These are phyloP conservation scores for Alosa alosa DNA, from an alignment of 2,113 vertebrate species.

Conservation along the genomic window DNA sequence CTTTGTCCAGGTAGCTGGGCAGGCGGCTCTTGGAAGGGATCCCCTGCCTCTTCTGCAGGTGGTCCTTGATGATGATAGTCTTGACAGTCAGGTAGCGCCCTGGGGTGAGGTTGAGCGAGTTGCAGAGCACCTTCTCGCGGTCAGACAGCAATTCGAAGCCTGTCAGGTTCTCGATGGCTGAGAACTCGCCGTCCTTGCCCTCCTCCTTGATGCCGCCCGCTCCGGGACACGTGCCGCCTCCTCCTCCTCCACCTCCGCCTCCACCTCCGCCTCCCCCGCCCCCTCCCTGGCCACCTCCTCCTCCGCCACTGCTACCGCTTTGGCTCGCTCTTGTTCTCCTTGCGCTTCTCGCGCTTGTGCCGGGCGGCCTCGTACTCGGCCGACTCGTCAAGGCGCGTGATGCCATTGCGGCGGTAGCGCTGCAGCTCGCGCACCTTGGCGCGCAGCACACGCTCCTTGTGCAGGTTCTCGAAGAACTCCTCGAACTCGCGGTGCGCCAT, in stretches of 20 bases:
- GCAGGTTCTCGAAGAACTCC: constrained; percentile 94
- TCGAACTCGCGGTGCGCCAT: constrained; percentile 94
- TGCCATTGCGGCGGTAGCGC: constrained; percentile 91
- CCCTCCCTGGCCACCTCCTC: constrained; percentile 47
- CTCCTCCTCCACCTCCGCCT: constrained; percentile 54
- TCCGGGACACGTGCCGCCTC: constrained; percentile 16
- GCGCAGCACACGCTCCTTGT: constrained; percentile 88
- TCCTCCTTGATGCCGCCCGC: constrained; percentile 78
- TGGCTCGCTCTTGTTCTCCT: constrained; percentile 88
- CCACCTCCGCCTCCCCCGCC: constrained; percentile 55
- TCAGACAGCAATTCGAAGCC: constrained; percentile 94
- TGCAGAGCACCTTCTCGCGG: constrained; percentile 92
- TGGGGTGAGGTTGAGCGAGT: constrained; percentile 87
- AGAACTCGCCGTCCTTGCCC: constrained; percentile 86
- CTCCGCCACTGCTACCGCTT: constrained; percentile 62
- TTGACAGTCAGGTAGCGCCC: constrained; percentile 94
- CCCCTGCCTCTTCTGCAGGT: constrained; percentile 93
- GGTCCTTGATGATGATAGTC: constrained; percentile 96
- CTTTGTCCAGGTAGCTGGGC: constrained; percentile 93
- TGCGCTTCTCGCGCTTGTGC: constrained; percentile 93
- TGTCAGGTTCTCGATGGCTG: constrained; percentile 88
- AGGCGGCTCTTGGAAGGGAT: constrained; percentile 94
- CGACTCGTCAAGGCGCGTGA: constrained; percentile 90
- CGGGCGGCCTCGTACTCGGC: constrained; percentile 91
- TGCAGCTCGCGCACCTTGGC: constrained; percentile 94